These are phyloP conservation scores for Drosophila teissieri DNA, from an alignment of 1,140 invertebrate genomes.

Conservation along the genomic window DNA sequence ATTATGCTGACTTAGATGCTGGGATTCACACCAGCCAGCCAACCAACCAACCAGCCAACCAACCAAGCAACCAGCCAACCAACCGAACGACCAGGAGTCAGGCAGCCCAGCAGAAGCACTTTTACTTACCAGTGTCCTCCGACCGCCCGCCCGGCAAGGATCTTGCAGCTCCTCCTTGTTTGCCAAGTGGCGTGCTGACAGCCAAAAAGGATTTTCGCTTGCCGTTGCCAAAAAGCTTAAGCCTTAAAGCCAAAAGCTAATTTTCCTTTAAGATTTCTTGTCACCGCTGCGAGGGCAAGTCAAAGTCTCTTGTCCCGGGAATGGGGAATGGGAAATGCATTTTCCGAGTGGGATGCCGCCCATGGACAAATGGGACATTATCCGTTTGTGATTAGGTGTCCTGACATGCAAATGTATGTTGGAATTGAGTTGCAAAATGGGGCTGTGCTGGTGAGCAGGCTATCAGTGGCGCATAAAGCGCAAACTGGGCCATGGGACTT, in stretches of 20 bases:
- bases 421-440: constrained; percentile 35
- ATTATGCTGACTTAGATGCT: constrained; percentile 79
- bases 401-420: constrained; percentile 76
- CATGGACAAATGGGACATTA: constrained; percentile 55
- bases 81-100: constrained; percentile 8
- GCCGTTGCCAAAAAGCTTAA: constrained; percentile 79
- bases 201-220: constrained; percentile 81
- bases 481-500: constrained; percentile 40
- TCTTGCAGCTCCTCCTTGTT: constrained; percentile 55
- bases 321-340: constrained; percentile 47
- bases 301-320: constrained; percentile 30
- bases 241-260: constrained; percentile 83
- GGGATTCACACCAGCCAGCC: constrained; percentile 65
- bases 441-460: constrained; percentile 1
- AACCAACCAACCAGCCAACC: constrained; percentile 6
- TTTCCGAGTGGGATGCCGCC: constrained; percentile 8
- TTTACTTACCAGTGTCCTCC: constrained; percentile 72
- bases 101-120: constrained; percentile 49
- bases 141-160: constrained; percentile 20
- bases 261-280: constrained; percentile 78
- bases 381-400: constrained; percentile 82
- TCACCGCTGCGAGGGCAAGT: constrained; percentile 28
- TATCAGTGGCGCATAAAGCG: constrained; percentile 40
- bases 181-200: constrained; percentile 81
- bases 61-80: constrained; percentile 20